Conservation (phyloP, 2,888 invertebrate species). For the Philereme vetulata region DNA sequence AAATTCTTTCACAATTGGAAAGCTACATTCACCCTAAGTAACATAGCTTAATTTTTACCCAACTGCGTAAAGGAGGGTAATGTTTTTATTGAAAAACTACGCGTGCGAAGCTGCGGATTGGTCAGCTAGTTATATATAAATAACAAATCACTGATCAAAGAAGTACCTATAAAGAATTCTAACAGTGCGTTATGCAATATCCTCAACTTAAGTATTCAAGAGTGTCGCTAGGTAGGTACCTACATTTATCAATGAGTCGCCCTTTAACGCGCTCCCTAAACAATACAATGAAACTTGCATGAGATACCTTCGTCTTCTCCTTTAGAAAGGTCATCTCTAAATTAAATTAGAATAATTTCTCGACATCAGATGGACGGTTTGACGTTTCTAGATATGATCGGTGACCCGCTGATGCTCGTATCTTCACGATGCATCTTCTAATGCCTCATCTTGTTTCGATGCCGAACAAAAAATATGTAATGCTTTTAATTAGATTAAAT, state of each 20-base stretch:
- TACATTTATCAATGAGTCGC: constrained; percentile 26
- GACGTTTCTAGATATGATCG: constrained; percentile 79
- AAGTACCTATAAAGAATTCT: background rate
- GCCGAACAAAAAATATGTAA: constrained; percentile 80
- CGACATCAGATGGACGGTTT: constrained; percentile 78
- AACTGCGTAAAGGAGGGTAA: too few species aligned
- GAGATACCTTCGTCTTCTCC: constrained; percentile 60
- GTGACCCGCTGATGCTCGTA: constrained; percentile 76
- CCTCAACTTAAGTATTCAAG: constrained; percentile 18
- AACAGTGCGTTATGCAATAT: constrained; percentile 2
- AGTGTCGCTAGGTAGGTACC: constrained; percentile 1
- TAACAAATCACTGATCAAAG: background rate
- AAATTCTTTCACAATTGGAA: too few species aligned
- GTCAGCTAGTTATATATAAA: too few species aligned
- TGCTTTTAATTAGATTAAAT: constrained; percentile 84
- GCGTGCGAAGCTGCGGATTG: too few species aligned
- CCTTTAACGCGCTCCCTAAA: constrained; percentile 56
- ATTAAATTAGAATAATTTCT: constrained; percentile 82
- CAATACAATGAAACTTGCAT: constrained; percentile 70
- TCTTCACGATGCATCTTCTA: constrained; percentile 78
- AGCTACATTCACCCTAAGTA: too few species aligned
- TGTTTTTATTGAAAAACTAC: too few species aligned
- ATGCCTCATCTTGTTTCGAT: constrained; percentile 79
- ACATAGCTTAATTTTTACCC: too few species aligned
- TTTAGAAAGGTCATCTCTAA: constrained; percentile 75